A percentile compares a stretch with the other conserved stretches of the same genome.
These are phyloP conservation scores for Eustalomyia histrio DNA, from an alignment of 2,888 invertebrate genomes.

Conservation along the genomic window DNA sequence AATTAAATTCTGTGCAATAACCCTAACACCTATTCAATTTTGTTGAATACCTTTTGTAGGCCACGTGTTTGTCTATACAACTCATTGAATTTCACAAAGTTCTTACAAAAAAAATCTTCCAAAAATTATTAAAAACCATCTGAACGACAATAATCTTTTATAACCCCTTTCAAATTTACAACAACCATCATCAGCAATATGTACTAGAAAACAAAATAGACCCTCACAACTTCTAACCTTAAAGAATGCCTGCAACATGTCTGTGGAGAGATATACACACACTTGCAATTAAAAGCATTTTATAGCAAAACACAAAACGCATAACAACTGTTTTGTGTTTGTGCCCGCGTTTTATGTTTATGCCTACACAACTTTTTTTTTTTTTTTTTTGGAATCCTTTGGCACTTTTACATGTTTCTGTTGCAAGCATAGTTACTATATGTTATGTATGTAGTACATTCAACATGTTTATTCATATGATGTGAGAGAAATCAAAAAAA, in stretches of 20 bases:
- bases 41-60: no score
- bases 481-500: neutral
- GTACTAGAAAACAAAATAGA: constrained; percentile 11
- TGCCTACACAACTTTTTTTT: constrained; percentile 18
- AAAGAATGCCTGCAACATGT: constrained; percentile 51
- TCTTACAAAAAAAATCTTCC: neutral
- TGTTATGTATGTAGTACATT: no score
- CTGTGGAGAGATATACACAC: constrained; percentile 37
- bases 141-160: neutral
- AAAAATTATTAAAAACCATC: neutral
- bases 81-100: neutral
- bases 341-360: neutral
- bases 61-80: no score
- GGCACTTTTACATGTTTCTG: constrained; percentile 45
- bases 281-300: constrained; percentile 35
- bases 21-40: no score
- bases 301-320: constrained; percentile 11
- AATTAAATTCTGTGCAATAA: neutral
- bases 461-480: constrained; percentile 29
- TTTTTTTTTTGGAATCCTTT: constrained; percentile 33
- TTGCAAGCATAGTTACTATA: constrained; percentile 14
- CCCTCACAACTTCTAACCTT: constrained; percentile 54
- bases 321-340: constrained; percentile 1
- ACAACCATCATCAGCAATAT: constrained; percentile 41
- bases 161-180: constrained; percentile 9